Evolutionary conservation across 1,140 invertebrate species (phyloP), one percentile per base, ranked within the genome.

Genomic region (Venustaconcha ellipsiformis): DNA sequence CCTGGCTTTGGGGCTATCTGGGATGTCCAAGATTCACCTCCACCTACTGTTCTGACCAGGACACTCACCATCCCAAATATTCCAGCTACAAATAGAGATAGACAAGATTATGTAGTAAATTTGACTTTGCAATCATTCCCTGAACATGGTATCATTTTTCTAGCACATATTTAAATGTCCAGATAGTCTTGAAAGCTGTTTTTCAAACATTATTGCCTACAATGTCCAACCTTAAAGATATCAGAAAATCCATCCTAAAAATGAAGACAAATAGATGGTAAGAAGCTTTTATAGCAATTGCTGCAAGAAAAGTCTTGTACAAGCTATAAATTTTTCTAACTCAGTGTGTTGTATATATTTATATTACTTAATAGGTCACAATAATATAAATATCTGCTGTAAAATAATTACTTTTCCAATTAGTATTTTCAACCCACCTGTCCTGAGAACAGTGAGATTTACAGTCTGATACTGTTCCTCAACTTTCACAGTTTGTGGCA

Each of bases 41-140:
- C 88, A 56, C 87, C 88, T 14, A 89, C 86, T 57, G 88, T 88
- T 37, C 88, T 70, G 14, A 89, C 84, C 15, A 67, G 74, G 1
- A 87, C 86, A 72, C 78, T 83, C 6, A 89, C 81, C 20, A 64
- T 66, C 14, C 88, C 88, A 83, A 82, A 86, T n/a, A 80, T 48
- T 23, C 88, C 87, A 63, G 86, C 87, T 88, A 62, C 14, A 65
- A 78, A 66, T 66, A 20, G 18, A 17, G 8, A 30, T 30, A 30
- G 26, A 30, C 26, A 30, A 37, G 37, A 48, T 48, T 48, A 48
- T 48, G 11, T 11, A 8, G 37, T 48, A 48, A 8, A 48, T 48
- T 8, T 48, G 37, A 48, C 37, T 48, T 48, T 48, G 6, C 37
- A 48, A 48, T 48, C 37, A 48, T 48, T 48, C 37, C 8, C 37